Percentiles rank a stretch among this genome's conserved stretches.
These are phyloP conservation scores for Thripadectes ignobilis DNA, from an alignment of 2,797 vertebrate species.

Conservation along the genomic window DNA sequence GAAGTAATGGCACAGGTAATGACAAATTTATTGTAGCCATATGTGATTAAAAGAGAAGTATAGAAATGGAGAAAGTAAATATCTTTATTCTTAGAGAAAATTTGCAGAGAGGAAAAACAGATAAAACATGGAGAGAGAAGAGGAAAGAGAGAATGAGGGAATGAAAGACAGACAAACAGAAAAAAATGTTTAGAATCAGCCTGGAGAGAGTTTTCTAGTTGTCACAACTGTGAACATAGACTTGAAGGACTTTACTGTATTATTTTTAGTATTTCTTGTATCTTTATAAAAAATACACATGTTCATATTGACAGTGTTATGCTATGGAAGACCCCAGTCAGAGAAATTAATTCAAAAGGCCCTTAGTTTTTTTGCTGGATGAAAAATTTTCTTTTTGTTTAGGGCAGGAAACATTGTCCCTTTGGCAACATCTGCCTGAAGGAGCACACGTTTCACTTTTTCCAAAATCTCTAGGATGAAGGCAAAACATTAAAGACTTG, in stretches of 20 bases:
- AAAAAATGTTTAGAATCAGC: neutral
- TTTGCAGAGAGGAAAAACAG: neutral
- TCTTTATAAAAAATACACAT: neutral
- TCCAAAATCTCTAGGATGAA: neutral
- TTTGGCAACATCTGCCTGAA: neutral
- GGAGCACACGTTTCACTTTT: neutral
- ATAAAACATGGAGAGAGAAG: neutral
- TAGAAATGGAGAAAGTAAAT: neutral
- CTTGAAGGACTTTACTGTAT: neutral
- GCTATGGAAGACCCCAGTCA: neutral
- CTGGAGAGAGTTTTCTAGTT: neutral
- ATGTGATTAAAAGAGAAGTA: neutral
- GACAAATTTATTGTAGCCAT: neutral
- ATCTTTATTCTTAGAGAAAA: neutral
- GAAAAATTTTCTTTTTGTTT: neutral
- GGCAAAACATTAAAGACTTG: neutral
- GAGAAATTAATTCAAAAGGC: neutral
- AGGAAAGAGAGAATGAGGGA: neutral
- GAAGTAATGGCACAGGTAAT: neutral
- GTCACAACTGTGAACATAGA: neutral
- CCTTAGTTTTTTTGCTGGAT: neutral
- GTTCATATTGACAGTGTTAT: neutral
- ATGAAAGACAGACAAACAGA: neutral
- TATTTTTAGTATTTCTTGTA: neutral
- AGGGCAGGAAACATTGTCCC: neutral